These are phyloP conservation scores for Aurelia sp. DNA, from an alignment of 30 jellyfish, hydroid and myxozoan genomes.

Conservation along the genomic window DNA sequence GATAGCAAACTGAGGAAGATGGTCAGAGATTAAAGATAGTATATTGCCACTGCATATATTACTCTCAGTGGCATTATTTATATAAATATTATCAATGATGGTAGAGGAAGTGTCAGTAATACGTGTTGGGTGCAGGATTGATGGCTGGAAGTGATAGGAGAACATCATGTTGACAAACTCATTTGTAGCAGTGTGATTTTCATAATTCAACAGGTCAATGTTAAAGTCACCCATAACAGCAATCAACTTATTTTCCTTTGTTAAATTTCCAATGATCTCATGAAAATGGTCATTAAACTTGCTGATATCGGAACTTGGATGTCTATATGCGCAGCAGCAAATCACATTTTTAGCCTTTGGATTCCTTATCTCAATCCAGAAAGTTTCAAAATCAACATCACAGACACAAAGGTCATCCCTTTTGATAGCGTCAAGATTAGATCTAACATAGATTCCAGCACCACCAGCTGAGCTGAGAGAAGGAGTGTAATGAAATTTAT, in stretches of 20 bases:
- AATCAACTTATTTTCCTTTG: constrained; percentile 34
- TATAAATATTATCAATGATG: constrained; percentile 31
- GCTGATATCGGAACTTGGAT: background rate
- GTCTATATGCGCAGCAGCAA: constrained; percentile 28
- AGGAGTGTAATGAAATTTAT: too few species aligned
- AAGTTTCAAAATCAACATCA: background rate
- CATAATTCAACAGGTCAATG: too few species aligned
- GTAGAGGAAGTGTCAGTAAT: constrained; percentile 35
- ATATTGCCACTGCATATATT: background rate
- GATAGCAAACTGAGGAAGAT: background rate
- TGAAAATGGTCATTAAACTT: constrained; percentile 12
- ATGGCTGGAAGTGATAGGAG: constrained; percentile 29
- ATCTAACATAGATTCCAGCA: too few species aligned
- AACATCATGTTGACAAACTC: constrained; percentile 3
- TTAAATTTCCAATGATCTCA: background rate
- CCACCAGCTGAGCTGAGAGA: too few species aligned
- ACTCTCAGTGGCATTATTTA: too few species aligned
- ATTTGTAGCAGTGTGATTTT: too few species aligned
- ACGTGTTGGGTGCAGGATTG: constrained; percentile 32
- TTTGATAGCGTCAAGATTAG: constrained; percentile 9
- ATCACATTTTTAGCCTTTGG: constrained; percentile 7
- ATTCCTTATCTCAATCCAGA: constrained; percentile 23
- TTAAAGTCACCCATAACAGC: background rate
- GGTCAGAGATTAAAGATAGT: background rate
- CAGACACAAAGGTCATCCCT: background rate